Percentiles rank a stretch among this genome's conserved stretches.
phyloP scores from a whole-genome alignment of 2,888 invertebrate genomes.

The Sisyra terminalis region DNA sequence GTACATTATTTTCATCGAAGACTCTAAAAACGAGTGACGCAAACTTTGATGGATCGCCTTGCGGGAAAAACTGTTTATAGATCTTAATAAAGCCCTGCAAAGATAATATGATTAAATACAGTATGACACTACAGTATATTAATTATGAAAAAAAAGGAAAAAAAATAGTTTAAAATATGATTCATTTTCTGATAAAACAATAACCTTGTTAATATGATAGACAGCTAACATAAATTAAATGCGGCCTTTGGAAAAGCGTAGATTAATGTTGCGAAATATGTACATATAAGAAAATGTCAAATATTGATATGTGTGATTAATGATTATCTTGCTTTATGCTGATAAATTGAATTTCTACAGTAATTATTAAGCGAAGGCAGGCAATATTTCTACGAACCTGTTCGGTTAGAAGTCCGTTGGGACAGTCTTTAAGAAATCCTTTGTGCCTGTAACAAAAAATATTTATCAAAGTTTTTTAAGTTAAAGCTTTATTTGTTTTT shows the following conservation, averaged over 20 bases:
- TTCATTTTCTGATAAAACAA: background rate
- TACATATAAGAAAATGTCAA: background rate
- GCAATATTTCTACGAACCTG: slow-evolving; percentile 41
- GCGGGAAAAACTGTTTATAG: slow-evolving; percentile 98
- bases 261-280: too few relatives aligned
- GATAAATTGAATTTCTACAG: background rate
- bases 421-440: slow-evolving; percentile 93
- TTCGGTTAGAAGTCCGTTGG: slow-evolving; percentile 86
- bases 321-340: background rate
- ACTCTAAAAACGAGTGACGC: slow-evolving; percentile 96
- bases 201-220: background rate
- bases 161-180: background rate
- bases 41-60: slow-evolving; percentile 98
- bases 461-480: too few relatives aligned
- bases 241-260: background rate
- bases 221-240: too few relatives aligned
- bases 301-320: background rate
- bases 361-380: background rate
- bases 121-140: background rate
- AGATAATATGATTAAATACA: slow-evolving; percentile 20
- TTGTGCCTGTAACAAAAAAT: slow-evolving; percentile 67
- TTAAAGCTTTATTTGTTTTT: too few relatives aligned
- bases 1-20: slow-evolving; percentile 96
- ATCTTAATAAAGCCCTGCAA: slow-evolving; percentile 95
- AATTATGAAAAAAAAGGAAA: background rate